Evolutionary conservation across 2,797 vertebrate genomes (phyloP).

Genomic region (Urocyon cinereoargenteus): DNA sequence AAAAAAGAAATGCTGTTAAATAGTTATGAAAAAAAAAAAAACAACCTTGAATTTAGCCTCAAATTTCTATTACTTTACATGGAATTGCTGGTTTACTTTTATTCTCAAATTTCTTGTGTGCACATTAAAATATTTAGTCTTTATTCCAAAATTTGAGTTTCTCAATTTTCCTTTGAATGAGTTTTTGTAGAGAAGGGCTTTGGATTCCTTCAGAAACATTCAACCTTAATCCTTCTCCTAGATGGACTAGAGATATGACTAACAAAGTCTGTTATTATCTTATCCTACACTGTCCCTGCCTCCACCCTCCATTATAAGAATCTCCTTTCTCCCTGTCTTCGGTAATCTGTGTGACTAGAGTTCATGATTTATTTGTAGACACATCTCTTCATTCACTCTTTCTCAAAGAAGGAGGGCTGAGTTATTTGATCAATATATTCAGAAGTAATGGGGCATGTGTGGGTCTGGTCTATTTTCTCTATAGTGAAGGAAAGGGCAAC

Average conservation of each 20-base stretch:
- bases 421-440: neutral
- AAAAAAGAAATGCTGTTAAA: neutral
- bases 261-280: neutral
- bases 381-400: neutral
- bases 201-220: neutral
- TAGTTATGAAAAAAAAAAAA: neutral
- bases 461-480: neutral
- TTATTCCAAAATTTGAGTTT: neutral
- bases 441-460: neutral
- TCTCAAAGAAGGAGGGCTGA: neutral
- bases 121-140: neutral
- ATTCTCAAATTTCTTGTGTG: neutral
- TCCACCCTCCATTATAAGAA: rapidly evolving
- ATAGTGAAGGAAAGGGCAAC: neutral
- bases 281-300: neutral
- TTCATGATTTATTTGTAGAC: neutral
- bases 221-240: neutral
- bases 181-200: neutral
- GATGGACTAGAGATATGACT: neutral
- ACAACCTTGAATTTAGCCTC: neutral
- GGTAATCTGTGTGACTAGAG: neutral
- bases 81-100: neutral
- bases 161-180: neutral
- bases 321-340: neutral
- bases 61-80: neutral